These are phyloP conservation scores for Drosophila greeni DNA, from an alignment of 2,888 invertebrate genomes.

Conservation along the genomic window DNA sequence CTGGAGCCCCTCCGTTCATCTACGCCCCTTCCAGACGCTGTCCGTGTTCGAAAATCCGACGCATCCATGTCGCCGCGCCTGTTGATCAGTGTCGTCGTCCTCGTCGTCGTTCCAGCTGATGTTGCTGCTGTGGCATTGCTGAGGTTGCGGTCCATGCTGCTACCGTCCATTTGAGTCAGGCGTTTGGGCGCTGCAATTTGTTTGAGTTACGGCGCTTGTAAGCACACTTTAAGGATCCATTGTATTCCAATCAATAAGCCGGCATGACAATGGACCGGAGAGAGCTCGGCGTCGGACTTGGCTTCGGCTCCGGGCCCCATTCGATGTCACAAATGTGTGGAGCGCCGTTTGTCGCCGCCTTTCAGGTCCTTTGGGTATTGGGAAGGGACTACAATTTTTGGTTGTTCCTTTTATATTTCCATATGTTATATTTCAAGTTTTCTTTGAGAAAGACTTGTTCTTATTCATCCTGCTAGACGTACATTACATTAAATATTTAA, in stretches of 20 bases:
- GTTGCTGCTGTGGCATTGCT: constrained; percentile 21
- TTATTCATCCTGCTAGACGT: too few species aligned
- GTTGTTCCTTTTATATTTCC: too few species aligned
- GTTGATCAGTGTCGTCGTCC: constrained; percentile 67
- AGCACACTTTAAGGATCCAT: constrained; percentile 79
- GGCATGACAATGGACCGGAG: constrained; percentile 70
- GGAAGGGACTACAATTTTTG: not conserved
- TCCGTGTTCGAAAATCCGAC: constrained; percentile 28
- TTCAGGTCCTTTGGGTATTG: constrained; percentile 34
- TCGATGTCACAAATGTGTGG: constrained; percentile 60
- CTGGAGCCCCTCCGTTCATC: not conserved
- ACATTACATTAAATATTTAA: too few species aligned
- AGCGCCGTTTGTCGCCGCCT: constrained; percentile 63
- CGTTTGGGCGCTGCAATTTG: constrained; percentile 78
- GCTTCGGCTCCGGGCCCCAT: constrained; percentile 41
- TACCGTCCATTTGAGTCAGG: constrained; percentile 58
- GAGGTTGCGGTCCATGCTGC: constrained; percentile 14
- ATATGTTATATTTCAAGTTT: too few species aligned
- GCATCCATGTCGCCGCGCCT: constrained; percentile 59
- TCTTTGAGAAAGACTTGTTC: too few species aligned
- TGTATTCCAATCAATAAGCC: constrained; percentile 77
- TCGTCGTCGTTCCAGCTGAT: constrained; percentile 20
- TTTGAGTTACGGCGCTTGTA: constrained; percentile 80
- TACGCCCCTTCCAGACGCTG: not conserved
- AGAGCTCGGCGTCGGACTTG: constrained; percentile 24